These are phyloP conservation scores for Psittacula cyanocephala DNA, from an alignment of 2,113 vertebrate genomes.

Conservation along the genomic window DNA sequence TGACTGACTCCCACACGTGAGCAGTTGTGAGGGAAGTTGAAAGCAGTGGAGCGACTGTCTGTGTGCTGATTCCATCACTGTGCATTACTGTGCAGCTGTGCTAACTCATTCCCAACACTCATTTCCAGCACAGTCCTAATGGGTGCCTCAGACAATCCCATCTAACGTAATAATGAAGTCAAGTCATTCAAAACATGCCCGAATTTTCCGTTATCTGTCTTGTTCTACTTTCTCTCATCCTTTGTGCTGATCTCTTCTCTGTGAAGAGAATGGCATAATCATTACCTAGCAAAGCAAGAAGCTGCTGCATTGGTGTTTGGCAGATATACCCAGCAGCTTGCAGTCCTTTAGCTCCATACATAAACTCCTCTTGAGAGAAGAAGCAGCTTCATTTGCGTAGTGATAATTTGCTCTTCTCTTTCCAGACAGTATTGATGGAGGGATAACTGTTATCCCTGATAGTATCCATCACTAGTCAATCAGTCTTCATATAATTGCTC, in stretches of 20 bases:
- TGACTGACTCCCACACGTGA: background rate
- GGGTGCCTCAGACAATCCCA: constrained; percentile 12
- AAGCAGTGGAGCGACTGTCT: background rate
- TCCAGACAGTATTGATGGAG: background rate
- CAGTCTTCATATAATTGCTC: background rate
- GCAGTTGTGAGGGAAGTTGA: background rate
- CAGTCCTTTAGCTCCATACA: background rate
- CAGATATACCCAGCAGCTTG: background rate
- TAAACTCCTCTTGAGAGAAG: background rate
- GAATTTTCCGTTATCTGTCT: constrained; percentile 52
- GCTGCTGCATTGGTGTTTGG: background rate
- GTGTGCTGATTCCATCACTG: constrained; percentile 61
- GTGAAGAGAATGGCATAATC: constrained; percentile 2
- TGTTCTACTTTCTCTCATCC: constrained; percentile 16
- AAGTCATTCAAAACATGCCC: background rate
- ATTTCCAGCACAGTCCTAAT: background rate
- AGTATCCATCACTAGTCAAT: background rate
- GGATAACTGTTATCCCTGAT: background rate
- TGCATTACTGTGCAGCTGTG: constrained; percentile 24
- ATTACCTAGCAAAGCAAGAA: constrained; percentile 25
- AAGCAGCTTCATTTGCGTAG: background rate
- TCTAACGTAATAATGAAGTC: constrained; percentile 18
- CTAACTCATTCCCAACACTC: constrained; percentile 2
- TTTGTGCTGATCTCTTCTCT: constrained; percentile 27
- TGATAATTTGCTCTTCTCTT: background rate